phyloP scores from a whole-genome alignment of 2,888 invertebrate genomes.

The Caenorhabditis uteleia region DNA sequence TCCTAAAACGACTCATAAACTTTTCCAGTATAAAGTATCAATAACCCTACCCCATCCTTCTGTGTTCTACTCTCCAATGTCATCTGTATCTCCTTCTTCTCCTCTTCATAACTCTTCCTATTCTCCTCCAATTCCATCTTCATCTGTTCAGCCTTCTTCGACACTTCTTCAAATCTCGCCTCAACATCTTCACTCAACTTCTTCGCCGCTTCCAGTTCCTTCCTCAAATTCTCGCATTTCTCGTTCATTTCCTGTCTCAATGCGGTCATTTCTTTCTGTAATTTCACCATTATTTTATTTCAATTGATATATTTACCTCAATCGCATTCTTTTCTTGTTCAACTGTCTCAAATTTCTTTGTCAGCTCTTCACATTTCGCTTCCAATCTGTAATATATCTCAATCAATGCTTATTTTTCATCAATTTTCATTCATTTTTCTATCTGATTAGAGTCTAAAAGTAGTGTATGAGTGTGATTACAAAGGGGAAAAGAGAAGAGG shows the following conservation, averaged over 20 bases:
- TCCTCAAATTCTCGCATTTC: constrained; percentile 18
- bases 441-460: not conserved
- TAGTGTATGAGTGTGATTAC: not conserved
- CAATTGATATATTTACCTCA: not conserved
- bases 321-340: constrained; percentile 9
- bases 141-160: constrained; percentile 11
- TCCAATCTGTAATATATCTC: constrained; percentile 29
- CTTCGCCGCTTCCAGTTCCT: constrained; percentile 30
- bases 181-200: constrained; percentile 23
- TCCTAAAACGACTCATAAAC: no score
- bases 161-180: constrained; percentile 22
- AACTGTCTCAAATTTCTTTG: constrained; percentile 11
- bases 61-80: constrained; percentile 7
- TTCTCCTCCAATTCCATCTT: constrained; percentile 15
- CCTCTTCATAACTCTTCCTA: constrained; percentile 3
- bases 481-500: not conserved
- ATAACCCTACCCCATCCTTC: not conserved
- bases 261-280: constrained; percentile 18
- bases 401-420: not conserved
- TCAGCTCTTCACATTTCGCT: constrained; percentile 27
- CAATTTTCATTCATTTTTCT: constrained; percentile 1
- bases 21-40: no score
- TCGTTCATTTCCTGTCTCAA: constrained; percentile 30
- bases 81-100: not conserved
- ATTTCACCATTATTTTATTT: no score